Base-by-base conservation (phyloP, 2,113 vertebrate genomes). In the Lampris megalopsis region DNA sequence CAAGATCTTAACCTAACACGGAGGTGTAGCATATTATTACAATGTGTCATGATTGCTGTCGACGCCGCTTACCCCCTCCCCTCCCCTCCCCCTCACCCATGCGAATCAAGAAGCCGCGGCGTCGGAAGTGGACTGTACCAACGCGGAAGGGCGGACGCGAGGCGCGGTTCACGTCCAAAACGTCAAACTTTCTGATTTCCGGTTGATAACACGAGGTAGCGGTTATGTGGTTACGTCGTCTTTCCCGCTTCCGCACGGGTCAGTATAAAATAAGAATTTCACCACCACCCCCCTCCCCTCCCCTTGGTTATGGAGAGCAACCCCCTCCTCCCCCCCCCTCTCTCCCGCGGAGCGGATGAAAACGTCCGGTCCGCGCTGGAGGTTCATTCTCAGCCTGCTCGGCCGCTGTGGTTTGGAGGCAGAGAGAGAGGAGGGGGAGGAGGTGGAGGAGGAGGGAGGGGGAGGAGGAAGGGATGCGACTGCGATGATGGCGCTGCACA, bases 401-500 rank as follows among this genome's bases (percentile, higher is more conserved):
- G 62, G 13, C 80, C 79, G 84, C 71, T 84, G 71, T 82, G 77
- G 71, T 80, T 82, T 52, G 83, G 80, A 77, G 7, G 89, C 24
- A 24, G 24, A 24, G 24, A 24, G 24, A 24, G 24, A 24, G 24
- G 24, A 24, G 24, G 24, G 24, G 24, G 24, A 24, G 24, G 24
- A 24, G 24, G 24, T 0, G 24, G 24, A 24, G 24, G 24, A 24
- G 24, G 24, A 24, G 24, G 24, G 24, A 24, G 24, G 84, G 92
- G 92, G 92, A 90, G 82, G 86, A 78, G 78, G 56, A 56, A 83
- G 91, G 89, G 93, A 93, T 93, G 93, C 88, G 78, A 80, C 71
- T 80, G 86, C 75, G 82, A 94, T 93, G 93, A 95, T 95, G 94
- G 92, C 94, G 93, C 86, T 94, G 92, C 92, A 94, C 81, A 90